phyloP scores from a whole-genome alignment of 2,888 invertebrate species.

The Trachelus stipa region DNA sequence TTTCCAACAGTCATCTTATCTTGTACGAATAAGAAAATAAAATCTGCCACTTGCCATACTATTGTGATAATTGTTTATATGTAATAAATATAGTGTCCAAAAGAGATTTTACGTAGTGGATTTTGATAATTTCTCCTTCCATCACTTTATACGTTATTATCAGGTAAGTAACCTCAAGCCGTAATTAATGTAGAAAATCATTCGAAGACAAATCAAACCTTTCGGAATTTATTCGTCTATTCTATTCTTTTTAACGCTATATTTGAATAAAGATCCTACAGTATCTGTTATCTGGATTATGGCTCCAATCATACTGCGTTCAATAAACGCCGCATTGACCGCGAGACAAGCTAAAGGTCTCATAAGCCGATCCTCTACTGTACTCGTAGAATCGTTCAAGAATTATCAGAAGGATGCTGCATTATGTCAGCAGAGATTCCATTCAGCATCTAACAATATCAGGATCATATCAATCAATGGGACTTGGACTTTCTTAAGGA shows the following conservation, averaged over 20 bases:
- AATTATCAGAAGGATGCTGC: background rate
- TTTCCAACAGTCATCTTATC: background rate
- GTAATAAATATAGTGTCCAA: background rate
- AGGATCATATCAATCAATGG: background rate
- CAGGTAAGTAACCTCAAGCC: background rate
- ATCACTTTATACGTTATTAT: background rate
- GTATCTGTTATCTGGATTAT: background rate
- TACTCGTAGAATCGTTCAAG: background rate
- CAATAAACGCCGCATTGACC: background rate
- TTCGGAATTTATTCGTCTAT: background rate
- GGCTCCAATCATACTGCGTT: background rate
- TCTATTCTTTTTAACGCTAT: too few species aligned
- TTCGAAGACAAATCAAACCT: background rate
- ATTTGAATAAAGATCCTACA: background rate
- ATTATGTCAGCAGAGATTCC: background rate
- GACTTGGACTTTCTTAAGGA: background rate
- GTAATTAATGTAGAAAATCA: background rate
- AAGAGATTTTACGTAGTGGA: background rate
- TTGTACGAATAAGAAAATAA: background rate
- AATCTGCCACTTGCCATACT: background rate
- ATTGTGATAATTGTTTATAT: background rate
- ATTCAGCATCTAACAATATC: background rate
- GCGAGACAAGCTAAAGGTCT: background rate
- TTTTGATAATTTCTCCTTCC: background rate
- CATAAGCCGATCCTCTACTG: background rate